phyloP scores from a whole-genome alignment of 2,888 invertebrate genomes.

The Lochmaea crataegi region DNA sequence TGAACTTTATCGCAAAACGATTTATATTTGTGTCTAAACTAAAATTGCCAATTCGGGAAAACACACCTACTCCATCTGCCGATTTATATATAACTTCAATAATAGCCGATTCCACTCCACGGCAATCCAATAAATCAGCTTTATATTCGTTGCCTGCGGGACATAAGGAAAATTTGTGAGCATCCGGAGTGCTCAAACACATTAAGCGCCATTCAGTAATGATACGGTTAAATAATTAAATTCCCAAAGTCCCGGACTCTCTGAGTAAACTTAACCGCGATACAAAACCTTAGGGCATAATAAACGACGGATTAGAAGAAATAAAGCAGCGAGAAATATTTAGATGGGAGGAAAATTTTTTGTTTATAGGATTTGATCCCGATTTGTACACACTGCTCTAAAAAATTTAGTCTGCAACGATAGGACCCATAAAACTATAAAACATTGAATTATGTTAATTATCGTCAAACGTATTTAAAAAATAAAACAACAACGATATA shows the following conservation, averaged over 20 bases:
- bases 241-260: background rate
- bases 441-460: no score
- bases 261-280: conserved; percentile 16
- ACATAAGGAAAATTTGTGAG: conserved; percentile 12
- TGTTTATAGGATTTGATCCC: no score
- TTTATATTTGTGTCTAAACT: background rate
- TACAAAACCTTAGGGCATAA: background rate
- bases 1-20: background rate
- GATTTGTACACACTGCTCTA: no score
- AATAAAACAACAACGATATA: no score
- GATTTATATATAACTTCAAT: conserved; percentile 1
- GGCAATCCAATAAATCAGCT: conserved; percentile 5
- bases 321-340: background rate
- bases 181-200: conserved; percentile 5
- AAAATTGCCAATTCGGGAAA: conserved; percentile 11
- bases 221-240: conserved; percentile 28
- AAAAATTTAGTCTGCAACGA: no score
- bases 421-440: no score
- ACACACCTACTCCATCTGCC: background rate
- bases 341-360: background rate
- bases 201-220: conserved; percentile 24
- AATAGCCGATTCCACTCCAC: conserved; percentile 7
- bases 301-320: background rate
- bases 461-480: no score
- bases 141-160: conserved; percentile 6